A percentile compares a stretch with the other conserved stretches of the same genome.
Evolutionary conservation across 2,888 invertebrate species (phyloP).

Genomic region (Unio pictorum): DNA sequence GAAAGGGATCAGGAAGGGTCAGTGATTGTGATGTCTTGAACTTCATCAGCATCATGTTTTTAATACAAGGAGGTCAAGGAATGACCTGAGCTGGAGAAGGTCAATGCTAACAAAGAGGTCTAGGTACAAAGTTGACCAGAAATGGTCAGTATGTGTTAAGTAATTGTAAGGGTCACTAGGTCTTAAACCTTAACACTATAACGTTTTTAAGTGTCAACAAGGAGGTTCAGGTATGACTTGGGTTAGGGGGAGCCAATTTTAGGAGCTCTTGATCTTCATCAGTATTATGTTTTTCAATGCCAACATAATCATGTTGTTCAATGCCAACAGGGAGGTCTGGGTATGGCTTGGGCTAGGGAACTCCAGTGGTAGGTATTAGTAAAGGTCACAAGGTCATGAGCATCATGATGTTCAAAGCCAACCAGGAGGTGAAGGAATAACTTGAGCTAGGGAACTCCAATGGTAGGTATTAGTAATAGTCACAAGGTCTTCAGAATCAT

Average conservation of each 20-base stretch:
- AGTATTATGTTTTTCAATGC: constrained; percentile 66
- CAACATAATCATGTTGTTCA: constrained; percentile 65
- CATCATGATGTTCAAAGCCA: constrained; percentile 67
- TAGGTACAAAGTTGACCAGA: no score
- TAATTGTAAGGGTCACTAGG: constrained; percentile 42
- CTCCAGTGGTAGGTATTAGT: no score
- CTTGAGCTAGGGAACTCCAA: constrained; percentile 7
- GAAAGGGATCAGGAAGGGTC: background rate
- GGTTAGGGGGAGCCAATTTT: no score
- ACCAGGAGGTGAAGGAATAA: constrained; percentile 58
- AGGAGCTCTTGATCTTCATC: constrained; percentile 58
- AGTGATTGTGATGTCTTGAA: constrained; percentile 59
- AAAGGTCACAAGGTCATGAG: constrained; percentile 57
- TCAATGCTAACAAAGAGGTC: no score
- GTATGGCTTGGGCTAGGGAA: constrained; percentile 27
- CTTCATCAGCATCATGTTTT: constrained; percentile 62
- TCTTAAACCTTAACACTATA: constrained; percentile 60
- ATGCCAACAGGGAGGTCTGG: constrained; percentile 65
- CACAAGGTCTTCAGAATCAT: constrained; percentile 64
- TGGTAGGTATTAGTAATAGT: no score
- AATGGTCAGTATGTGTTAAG: no score
- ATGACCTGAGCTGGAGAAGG: no score
- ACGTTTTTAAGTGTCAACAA: constrained; percentile 35
- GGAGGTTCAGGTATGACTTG: no score
- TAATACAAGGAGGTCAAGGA: no score